A percentile compares a stretch with the other conserved stretches of the same genome.
These are phyloP conservation scores for Motacilla alba DNA, from an alignment of 2,113 vertebrate genomes.

Conservation along the genomic window DNA sequence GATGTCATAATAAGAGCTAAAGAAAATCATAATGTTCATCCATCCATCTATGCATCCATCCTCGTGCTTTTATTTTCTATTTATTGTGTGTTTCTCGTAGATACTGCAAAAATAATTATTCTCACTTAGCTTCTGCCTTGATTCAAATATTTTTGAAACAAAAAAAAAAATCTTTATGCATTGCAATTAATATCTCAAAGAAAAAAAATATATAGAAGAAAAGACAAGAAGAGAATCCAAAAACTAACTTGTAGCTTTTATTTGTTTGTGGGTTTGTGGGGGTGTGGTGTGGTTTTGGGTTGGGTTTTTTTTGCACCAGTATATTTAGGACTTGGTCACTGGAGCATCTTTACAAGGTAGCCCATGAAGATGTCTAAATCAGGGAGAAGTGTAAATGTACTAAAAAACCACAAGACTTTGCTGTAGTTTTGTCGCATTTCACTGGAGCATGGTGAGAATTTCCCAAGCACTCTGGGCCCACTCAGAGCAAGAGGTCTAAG, in stretches of 20 bases:
- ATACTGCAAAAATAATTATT: neutral
- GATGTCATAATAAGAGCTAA: neutral
- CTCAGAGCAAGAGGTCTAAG: neutral
- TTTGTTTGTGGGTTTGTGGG: neutral
- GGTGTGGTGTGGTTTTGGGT: neutral
- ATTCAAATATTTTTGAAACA: neutral
- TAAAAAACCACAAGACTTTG: neutral
- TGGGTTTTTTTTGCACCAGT: neutral
- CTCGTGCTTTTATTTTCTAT: neutral
- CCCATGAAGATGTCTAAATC: neutral
- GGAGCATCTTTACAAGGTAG: neutral
- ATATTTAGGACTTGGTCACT: neutral
- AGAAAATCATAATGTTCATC: neutral
- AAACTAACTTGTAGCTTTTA: neutral
- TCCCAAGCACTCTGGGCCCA: neutral
- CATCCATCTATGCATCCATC: neutral
- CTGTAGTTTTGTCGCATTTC: neutral
- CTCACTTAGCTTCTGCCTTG: neutral
- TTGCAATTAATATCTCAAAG: fast-evolving
- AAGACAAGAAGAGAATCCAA: neutral
- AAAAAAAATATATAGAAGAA: neutral
- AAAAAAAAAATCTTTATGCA: neutral
- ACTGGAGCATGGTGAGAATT: neutral
- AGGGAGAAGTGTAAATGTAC: neutral
- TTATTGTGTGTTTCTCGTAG: neutral